Conservation (phyloP, 2,797 vertebrate species). For the Cottoperca gobio region DNA sequence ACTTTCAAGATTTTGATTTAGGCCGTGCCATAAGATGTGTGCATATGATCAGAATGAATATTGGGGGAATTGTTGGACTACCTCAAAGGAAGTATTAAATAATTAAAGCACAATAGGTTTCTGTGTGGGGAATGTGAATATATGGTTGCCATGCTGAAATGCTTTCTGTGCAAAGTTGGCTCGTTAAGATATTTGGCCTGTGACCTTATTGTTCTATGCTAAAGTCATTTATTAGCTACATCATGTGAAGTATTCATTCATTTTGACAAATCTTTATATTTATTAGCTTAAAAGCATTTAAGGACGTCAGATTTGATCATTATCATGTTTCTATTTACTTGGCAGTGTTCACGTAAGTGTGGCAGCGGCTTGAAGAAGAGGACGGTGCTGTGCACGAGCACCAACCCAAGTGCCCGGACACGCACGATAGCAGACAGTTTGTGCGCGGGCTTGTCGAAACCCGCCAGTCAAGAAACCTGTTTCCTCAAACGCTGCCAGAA, state of each 20-base stretch:
- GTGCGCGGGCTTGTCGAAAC: constrained; percentile 83
- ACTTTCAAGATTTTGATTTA: constrained; percentile 34
- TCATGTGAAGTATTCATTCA: not conserved
- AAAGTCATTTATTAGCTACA: not conserved
- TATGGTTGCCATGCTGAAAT: constrained; percentile 24
- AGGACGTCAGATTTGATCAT: not conserved
- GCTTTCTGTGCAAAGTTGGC: constrained; percentile 12
- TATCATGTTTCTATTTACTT: constrained; percentile 12
- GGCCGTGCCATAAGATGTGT: constrained; percentile 33
- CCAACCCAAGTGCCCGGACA: constrained; percentile 61
- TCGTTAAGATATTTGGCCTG: constrained; percentile 20
- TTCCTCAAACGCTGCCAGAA: constrained; percentile 88
- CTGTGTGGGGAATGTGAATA: constrained; percentile 33
- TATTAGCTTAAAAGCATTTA: not conserved
- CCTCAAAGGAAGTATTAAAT: constrained; percentile 41
- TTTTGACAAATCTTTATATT: constrained; percentile 11
- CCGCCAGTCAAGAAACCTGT: constrained; percentile 87
- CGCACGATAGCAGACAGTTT: constrained; percentile 77
- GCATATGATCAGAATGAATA: constrained; percentile 30
- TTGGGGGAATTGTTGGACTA: constrained; percentile 20
- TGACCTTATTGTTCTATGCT: constrained; percentile 9
- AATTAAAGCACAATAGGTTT: constrained; percentile 40
- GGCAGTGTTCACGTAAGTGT: constrained; percentile 91
- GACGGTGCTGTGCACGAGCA: constrained; percentile 84
- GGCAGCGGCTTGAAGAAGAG: constrained; percentile 90